Conservation (phyloP, 2,888 invertebrate genomes). For the Dicranocentrus wangi region DNA sequence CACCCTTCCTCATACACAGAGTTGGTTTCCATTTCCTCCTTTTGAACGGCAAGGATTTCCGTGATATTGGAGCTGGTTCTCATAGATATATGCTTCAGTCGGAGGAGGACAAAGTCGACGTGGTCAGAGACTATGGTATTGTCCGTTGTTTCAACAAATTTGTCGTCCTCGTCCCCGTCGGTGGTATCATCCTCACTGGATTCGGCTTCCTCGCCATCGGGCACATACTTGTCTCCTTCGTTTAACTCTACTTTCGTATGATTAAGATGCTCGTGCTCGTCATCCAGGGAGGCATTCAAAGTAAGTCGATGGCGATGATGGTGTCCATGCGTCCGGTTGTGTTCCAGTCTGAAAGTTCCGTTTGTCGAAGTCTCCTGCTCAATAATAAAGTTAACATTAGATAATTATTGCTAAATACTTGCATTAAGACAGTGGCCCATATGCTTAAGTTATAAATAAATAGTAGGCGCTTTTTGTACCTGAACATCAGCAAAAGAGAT, state of each 20-base stretch:
- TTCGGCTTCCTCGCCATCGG: neutral
- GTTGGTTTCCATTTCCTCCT: slow-evolving; percentile 56
- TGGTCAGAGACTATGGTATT: slow-evolving; percentile 46
- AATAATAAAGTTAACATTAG: no score
- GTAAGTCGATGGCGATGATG: no score
- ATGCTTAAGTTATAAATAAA: no score
- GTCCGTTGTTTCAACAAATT: slow-evolving; percentile 35
- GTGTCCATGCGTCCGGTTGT: no score
- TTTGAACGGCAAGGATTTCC: slow-evolving; percentile 38
- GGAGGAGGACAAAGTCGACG: slow-evolving; percentile 51
- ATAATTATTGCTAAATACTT: no score
- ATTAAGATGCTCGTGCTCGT: no score
- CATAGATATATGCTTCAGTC: slow-evolving; percentile 44
- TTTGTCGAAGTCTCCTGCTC: no score
- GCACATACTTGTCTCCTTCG: slow-evolving; percentile 28
- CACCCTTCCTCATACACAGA: slow-evolving; percentile 30
- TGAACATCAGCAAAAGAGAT: no score
- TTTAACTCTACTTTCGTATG: neutral
- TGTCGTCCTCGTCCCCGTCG: slow-evolving; percentile 22
- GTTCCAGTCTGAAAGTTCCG: no score
- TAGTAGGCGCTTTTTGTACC: no score
- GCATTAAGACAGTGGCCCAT: no score
- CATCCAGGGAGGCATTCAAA: no score
- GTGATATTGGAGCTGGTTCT: slow-evolving; percentile 42
- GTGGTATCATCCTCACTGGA: neutral